Base-by-base conservation (phyloP, 64 coral and sea anemone species). In the Pocillopora verrucosa region DNA sequence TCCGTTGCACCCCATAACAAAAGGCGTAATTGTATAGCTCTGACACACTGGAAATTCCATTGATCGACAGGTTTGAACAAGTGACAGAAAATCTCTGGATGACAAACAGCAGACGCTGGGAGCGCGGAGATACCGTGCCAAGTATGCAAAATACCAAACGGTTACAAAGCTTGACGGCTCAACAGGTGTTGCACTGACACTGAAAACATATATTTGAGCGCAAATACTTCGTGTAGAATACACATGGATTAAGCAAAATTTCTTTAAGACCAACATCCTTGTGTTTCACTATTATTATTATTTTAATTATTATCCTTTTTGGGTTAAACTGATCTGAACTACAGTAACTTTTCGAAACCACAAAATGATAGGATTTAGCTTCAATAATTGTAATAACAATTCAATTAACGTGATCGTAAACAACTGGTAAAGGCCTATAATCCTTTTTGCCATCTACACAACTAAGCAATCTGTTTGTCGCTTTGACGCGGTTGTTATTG, bases 371-470 rank as follows among this genome's bases (percentile, higher is more conserved):
- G 22, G 16, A 24, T n/a, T 24, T n/a, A 56, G 13, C 3, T 56
- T 56, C 19, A 51, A 77, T 56, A 77, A 51, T 16, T 79, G 59
- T 26, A 59, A 79, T 51, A 79, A 51, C 77, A 79, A 79, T 79
- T 60, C 26, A 79, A 79, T 79, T 79, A 79, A 25, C n/a, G 77
- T 59, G 77, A 26, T 79, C 56, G 41, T 79, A 79, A 77, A 79
- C 41, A 79, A 79, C 19, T 60, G 77, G 20, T 57, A 79, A n/a
- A 10, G 14, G 75, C 11, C 19, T 63, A 30, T 30, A 17, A 63
- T 63, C 1, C 16, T 9, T 63, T 63, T 13, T 63, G 3, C 12
- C 61, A 15, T 63, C 16, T 17, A 63, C 61, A 17, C 61, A 63
- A 51, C 41, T 51, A 51, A 51, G 11, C 61, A 63, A 63, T 17